phyloP scores from a whole-genome alignment of 2,113 vertebrate genomes.

The Pao palembangensis region DNA sequence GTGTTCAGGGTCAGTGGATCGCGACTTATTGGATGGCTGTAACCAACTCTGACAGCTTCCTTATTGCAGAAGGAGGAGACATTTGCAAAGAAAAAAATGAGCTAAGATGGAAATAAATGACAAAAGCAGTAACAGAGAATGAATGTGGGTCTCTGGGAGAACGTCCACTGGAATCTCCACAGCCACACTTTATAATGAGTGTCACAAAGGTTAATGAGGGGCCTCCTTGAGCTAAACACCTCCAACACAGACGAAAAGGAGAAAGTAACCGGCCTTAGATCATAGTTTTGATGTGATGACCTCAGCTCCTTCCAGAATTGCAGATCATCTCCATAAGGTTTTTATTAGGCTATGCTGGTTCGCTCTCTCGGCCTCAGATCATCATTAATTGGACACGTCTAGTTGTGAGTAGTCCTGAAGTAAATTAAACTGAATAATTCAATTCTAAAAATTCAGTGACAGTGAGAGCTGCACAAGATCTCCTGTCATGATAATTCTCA shows the following conservation, averaged over 20 bases:
- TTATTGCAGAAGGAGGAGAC: too few species aligned
- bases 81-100: too few species aligned
- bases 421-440: constrained; percentile 4
- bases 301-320: too few species aligned
- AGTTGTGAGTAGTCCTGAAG: constrained; percentile 4
- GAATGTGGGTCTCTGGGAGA: background rate
- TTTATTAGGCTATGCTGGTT: background rate
- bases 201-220: constrained; percentile 64
- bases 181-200: constrained; percentile 42
- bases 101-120: too few species aligned
- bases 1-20: too few species aligned
- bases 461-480: constrained; percentile 11
- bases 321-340: too few species aligned
- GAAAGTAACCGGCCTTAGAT: background rate
- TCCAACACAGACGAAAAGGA: constrained; percentile 18
- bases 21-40: too few species aligned
- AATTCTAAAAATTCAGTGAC: constrained; percentile 22
- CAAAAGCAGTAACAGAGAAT: too few species aligned
- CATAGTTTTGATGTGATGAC: constrained; percentile 6
- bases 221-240: constrained; percentile 12
- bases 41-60: too few species aligned
- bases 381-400: background rate
- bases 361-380: background rate
- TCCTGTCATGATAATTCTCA: background rate
- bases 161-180: constrained; percentile 24